phyloP scores from a whole-genome alignment of 2,113 vertebrate species.

The Channa argus region DNA sequence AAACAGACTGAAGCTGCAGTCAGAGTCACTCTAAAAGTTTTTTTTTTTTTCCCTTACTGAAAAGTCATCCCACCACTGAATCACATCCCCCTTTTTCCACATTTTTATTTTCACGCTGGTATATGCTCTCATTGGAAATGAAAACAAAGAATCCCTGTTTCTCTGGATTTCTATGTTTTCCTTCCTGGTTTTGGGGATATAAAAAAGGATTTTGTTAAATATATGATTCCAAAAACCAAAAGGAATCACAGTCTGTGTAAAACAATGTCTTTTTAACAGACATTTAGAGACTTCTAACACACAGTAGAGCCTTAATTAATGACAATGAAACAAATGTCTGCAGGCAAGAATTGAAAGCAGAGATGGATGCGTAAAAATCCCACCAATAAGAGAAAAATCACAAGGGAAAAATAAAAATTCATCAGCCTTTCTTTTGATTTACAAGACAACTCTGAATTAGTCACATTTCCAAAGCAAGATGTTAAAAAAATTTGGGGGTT shows the following conservation, averaged over 20 bases:
- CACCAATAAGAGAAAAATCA: neutral
- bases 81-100: neutral
- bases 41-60: neutral
- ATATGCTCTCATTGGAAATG: no score
- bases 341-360: constrained; percentile 17
- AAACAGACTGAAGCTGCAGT: constrained; percentile 60
- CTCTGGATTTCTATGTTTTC: no score
- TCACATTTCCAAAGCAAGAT: neutral
- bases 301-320: constrained; percentile 17
- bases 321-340: neutral
- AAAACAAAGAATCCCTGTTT: no score
- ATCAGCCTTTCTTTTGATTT: neutral
- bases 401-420: constrained; percentile 1
- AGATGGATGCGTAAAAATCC: constrained; percentile 7
- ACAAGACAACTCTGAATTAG: neutral
- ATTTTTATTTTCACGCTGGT: neutral
- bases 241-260: no score
- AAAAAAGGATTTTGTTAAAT: neutral
- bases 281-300: neutral
- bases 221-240: neutral
- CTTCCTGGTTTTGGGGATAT: neutral
- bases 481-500: no score
- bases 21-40: constrained; percentile 19
- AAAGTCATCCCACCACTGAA: constrained; percentile 32
- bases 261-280: constrained; percentile 2